These are phyloP conservation scores for Psylliodes chrysocephalus DNA, from an alignment of 2,888 invertebrate species.

Conservation along the genomic window DNA sequence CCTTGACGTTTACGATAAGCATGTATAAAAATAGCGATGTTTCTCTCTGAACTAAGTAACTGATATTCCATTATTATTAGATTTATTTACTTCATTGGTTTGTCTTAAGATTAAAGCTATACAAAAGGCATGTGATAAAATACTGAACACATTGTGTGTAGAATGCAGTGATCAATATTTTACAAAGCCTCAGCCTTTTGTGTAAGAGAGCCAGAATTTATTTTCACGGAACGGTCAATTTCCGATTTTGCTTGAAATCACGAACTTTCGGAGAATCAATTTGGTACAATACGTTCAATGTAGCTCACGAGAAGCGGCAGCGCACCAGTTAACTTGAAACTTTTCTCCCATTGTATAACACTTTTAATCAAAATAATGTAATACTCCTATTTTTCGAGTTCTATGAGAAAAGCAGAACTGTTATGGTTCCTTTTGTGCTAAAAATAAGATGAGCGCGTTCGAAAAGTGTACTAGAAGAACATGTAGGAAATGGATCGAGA, in stretches of 20 bases:
- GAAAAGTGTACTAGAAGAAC: slow-evolving; percentile 16
- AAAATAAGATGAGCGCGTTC: slow-evolving; percentile 26
- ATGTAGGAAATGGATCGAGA: slow-evolving; percentile 35
- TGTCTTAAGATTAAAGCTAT: too few relatives aligned
- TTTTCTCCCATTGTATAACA: slow-evolving; percentile 26
- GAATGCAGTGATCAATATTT: background rate
- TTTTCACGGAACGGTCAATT: slow-evolving; percentile 23
- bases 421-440: slow-evolving; percentile 28
- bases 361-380: slow-evolving; percentile 36
- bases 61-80: too few relatives aligned
- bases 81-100: too few relatives aligned
- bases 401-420: slow-evolving; percentile 21
- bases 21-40: too few relatives aligned
- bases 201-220: background rate
- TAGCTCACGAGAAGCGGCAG: slow-evolving; percentile 19
- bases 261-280: slow-evolving; percentile 33
- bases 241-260: slow-evolving; percentile 30
- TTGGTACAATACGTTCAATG: slow-evolving; percentile 30
- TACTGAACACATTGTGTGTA: background rate
- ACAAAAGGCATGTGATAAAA: background rate
- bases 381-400: slow-evolving; percentile 17
- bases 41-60: too few relatives aligned
- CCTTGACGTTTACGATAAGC: too few relatives aligned
- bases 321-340: slow-evolving; percentile 19
- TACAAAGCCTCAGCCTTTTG: background rate